phyloP scores from a whole-genome alignment of 2,888 invertebrate genomes.

The Sinhomidia bicolor region DNA sequence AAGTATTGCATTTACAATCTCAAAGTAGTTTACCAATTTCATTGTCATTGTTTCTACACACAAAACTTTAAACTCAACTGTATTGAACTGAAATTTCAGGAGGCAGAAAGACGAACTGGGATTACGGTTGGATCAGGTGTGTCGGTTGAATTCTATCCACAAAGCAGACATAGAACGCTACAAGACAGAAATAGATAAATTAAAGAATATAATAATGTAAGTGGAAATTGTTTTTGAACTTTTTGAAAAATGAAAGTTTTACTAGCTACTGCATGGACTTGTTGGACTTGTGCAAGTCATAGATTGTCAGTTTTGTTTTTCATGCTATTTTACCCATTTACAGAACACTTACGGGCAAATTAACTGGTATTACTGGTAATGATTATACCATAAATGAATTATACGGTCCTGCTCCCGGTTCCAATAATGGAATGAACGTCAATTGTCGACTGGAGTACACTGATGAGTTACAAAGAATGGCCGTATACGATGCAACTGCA shows the following conservation, averaged over 20 bases:
- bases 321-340: not conserved
- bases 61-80: not conserved
- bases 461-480: not conserved
- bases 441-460: not conserved
- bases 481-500: not conserved
- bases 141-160: constrained; percentile 3
- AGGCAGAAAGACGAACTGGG: not conserved
- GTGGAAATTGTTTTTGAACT: not conserved
- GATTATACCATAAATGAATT: not conserved
- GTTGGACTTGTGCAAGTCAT: too few relatives aligned
- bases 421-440: not conserved
- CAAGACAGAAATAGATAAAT: constrained; percentile 45
- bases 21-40: too few relatives aligned
- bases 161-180: constrained; percentile 35
- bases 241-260: not conserved
- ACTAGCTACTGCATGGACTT: not conserved
- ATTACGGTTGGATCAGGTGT: not conserved
- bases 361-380: not conserved
- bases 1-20: not conserved
- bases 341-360: constrained; percentile 41
- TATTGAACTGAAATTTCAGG: not conserved
- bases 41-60: too few relatives aligned
- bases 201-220: constrained; percentile 70
- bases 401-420: not conserved
- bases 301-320: not conserved